Evolutionary conservation across 2,797 vertebrate species (phyloP), one percentile per base, ranked within the genome.

Genomic region (Netta rufina): DNA sequence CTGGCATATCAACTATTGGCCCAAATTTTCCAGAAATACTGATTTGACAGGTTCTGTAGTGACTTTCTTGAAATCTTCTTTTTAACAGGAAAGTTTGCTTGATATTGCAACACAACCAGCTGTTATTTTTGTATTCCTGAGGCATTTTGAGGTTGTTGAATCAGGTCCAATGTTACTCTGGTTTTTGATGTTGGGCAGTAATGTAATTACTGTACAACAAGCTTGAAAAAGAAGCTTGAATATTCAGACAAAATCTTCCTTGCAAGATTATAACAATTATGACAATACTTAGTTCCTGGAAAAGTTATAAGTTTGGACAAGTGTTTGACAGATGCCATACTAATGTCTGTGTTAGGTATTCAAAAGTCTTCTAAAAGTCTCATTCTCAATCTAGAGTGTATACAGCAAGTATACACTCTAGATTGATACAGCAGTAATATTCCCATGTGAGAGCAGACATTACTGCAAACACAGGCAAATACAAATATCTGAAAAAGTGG

Each of bases 1-100:
- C n/a, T 73, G 21, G 3, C 25, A 47, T 76, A 33, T 5, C 45
- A 6, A 69, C 5, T 12, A 66, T 4, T 38, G n/a, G 0, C 0
- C 53, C 14, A 77, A 60, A 38, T n/a, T 84, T 92, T 84, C 16
- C n/a, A 84, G 41, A 86, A 89, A 25, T 77, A 13, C 15, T 87
- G 24, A 4, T 65, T 28, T 45, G 17, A 43, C 11, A 61, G 7
- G 11, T 84, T 54, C 33, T 74, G 25, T 45, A 78, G 32, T 62
- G 21, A 70, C 12, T 14, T 67, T 53, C 67, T 38, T 69, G 12
- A 71, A 66, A 27, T 43, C 66, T 77, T 62, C 19, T 32, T 57
- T 78, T 78, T 45, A 45, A 24, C 41, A 49, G 24, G n/a, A 3
- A 58, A 77, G 4, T 43, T 22, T 15, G 80, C 21, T 24, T 80